Evolutionary conservation across 2,888 invertebrate species (phyloP).

Genomic region (Eristalis pertinax): DNA sequence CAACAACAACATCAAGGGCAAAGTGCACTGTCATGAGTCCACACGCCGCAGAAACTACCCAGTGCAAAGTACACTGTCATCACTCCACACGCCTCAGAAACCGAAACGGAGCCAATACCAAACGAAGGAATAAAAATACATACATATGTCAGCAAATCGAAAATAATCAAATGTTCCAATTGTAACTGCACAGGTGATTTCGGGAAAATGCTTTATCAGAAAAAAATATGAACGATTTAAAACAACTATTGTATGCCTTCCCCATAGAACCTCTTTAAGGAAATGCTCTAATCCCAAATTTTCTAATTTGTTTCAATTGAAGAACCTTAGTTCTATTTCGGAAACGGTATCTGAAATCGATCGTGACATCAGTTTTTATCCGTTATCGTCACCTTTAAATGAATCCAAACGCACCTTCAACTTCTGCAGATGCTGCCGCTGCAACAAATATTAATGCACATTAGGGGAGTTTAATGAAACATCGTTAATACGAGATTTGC

Average conservation of each 20-base stretch:
- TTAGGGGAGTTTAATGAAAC: constrained; percentile 36
- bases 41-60: too few relatives aligned
- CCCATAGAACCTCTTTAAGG: constrained; percentile 4
- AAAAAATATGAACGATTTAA: too few relatives aligned
- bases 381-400: background rate
- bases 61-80: too few relatives aligned
- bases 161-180: too few relatives aligned
- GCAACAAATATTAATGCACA: constrained; percentile 28
- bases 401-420: background rate
- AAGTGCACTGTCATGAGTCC: too few relatives aligned
- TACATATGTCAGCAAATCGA: too few relatives aligned
- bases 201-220: too few relatives aligned
- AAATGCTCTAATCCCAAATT: background rate
- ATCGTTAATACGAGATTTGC: constrained; percentile 43
- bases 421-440: background rate
- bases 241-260: constrained; percentile 4
- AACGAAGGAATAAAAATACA: too few relatives aligned
- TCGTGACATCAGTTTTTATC: background rate
- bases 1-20: too few relatives aligned
- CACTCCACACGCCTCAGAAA: too few relatives aligned
- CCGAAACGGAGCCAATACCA: too few relatives aligned
- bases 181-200: too few relatives aligned
- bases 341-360: constrained; percentile 6
- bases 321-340: constrained; percentile 4
- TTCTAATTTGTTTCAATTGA: background rate